Evolutionary conservation across 2,888 invertebrate species (phyloP).

Genomic region (Dryococelus australis): DNA sequence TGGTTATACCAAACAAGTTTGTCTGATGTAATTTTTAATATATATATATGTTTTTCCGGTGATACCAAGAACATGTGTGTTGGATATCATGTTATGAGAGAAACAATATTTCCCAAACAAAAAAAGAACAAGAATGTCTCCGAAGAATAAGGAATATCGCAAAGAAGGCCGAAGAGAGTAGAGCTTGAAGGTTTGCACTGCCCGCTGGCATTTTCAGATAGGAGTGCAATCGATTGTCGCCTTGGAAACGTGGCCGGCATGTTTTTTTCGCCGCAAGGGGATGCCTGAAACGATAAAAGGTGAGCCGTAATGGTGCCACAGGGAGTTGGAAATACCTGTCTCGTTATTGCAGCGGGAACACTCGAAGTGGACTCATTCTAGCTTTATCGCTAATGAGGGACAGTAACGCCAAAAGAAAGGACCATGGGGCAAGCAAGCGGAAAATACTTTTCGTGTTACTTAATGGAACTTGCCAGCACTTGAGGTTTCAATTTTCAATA

Average conservation of each 20-base stretch:
- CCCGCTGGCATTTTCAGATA: background rate
- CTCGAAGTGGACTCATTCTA: background rate
- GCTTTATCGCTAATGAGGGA: background rate
- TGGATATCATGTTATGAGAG: too few relatives aligned
- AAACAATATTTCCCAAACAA: too few relatives aligned
- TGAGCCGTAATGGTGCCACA: background rate
- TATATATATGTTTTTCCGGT: too few relatives aligned
- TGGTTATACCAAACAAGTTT: too few relatives aligned
- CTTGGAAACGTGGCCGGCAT: background rate
- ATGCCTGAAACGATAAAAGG: background rate
- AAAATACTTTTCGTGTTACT: too few relatives aligned
- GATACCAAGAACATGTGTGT: too few relatives aligned
- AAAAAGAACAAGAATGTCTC: too few relatives aligned
- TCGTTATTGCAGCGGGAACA: background rate
- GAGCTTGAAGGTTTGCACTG: background rate
- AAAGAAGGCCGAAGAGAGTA: background rate
- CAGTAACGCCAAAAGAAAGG: background rate
- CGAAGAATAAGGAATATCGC: too few relatives aligned
- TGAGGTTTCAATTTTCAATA: too few relatives aligned
- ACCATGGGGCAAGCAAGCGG: too few relatives aligned
- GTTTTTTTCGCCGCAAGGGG: background rate
- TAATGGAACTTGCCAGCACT: too few relatives aligned
- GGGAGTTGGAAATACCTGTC: background rate
- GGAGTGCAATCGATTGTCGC: constrained; percentile 1
- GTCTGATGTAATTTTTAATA: too few relatives aligned